phyloP scores from a whole-genome alignment of 2,113 vertebrate species.

The Psammodynastes pulverulentus region DNA sequence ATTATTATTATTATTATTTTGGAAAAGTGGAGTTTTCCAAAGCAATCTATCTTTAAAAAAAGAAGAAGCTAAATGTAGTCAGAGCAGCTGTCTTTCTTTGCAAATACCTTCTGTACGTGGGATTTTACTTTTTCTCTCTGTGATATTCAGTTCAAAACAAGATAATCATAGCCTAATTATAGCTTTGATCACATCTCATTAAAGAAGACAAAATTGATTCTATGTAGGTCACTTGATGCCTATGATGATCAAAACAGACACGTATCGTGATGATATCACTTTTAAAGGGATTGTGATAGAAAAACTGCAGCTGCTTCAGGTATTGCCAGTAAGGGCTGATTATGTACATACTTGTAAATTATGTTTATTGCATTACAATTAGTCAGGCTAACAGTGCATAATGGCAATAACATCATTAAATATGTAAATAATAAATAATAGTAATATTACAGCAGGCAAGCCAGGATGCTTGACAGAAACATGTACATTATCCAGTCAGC shows the following conservation, averaged over 20 bases:
- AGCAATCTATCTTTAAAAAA: conserved; percentile 9
- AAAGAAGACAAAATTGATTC: conserved; percentile 58
- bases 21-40: not conserved
- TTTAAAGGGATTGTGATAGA: conserved; percentile 22
- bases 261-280: conserved; percentile 36
- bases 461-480: conserved; percentile 37
- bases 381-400: conserved; percentile 57
- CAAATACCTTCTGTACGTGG: conserved; percentile 45
- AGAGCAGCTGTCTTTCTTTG: conserved; percentile 30
- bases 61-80: conserved; percentile 22
- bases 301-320: conserved; percentile 35
- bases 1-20: not conserved
- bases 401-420: conserved; percentile 67
- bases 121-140: conserved; percentile 31
- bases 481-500: conserved; percentile 25
- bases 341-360: conserved; percentile 59
- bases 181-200: conserved; percentile 63
- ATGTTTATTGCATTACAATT: conserved; percentile 64
- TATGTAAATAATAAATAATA: conserved; percentile 70
- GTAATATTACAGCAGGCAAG: conserved; percentile 51
- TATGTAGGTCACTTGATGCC: conserved; percentile 62
- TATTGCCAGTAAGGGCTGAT: conserved; percentile 37
- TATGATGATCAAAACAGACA: conserved; percentile 57
- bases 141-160: conserved; percentile 63
- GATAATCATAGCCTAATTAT: conserved; percentile 64